These are phyloP conservation scores for Hirtodrosophila confusa DNA, from an alignment of 2,888 invertebrate genomes.

Conservation along the genomic window DNA sequence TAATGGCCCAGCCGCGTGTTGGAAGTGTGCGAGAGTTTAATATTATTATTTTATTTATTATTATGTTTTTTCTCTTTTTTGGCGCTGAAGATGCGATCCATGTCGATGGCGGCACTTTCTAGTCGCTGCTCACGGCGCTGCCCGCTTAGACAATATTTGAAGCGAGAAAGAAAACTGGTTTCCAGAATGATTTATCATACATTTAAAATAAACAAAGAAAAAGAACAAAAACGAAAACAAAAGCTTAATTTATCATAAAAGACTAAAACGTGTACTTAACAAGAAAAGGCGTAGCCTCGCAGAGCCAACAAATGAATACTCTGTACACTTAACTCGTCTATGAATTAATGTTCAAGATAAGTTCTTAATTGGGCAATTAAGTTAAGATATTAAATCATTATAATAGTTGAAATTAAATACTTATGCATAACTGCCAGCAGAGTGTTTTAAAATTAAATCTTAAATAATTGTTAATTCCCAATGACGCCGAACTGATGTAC, in stretches of 20 bases:
- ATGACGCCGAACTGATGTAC: neutral
- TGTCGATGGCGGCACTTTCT: constrained; percentile 75
- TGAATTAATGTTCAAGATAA: neutral
- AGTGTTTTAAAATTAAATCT: constrained; percentile 4
- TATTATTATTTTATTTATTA: constrained; percentile 47
- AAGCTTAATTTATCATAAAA: constrained; percentile 79
- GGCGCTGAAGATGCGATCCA: constrained; percentile 52
- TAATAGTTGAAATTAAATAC: too few relatives aligned
- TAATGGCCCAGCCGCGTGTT: constrained; percentile 70
- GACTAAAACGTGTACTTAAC: constrained; percentile 77
- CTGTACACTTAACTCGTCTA: constrained; percentile 7
- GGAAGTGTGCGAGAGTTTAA: constrained; percentile 66
- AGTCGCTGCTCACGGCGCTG: constrained; percentile 53
- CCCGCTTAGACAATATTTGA: constrained; percentile 46
- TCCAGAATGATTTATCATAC: constrained; percentile 76
- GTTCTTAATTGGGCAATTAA: too few relatives aligned
- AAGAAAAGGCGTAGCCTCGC: constrained; percentile 9
- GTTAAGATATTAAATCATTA: too few relatives aligned
- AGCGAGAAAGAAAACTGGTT: constrained; percentile 69
- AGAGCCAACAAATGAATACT: constrained; percentile 28
- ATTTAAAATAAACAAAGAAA: constrained; percentile 69
- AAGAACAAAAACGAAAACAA: constrained; percentile 56
- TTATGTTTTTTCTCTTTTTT: constrained; percentile 8
- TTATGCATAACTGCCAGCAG: too few relatives aligned
- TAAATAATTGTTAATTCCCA: constrained; percentile 3